phyloP scores from a whole-genome alignment of 2,797 vertebrate species.

The Myiothlypis chrysogaster region DNA sequence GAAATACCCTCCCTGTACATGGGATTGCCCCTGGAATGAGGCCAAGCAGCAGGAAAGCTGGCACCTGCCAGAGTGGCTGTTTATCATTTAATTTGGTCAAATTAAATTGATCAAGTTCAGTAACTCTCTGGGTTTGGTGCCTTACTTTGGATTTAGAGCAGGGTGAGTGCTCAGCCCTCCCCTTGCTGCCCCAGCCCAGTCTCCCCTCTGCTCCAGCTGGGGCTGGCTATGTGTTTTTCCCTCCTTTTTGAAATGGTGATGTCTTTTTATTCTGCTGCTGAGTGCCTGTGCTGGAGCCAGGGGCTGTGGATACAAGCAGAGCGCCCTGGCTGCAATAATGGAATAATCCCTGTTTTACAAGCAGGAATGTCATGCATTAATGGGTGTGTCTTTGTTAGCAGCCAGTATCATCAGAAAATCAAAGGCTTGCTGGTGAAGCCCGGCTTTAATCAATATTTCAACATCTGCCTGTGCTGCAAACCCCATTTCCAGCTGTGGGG shows the following conservation, averaged over 20 bases:
- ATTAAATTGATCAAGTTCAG: not conserved
- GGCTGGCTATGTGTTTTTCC: not conserved
- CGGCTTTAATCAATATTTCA: conserved; percentile 39
- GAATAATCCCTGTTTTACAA: conserved; percentile 37
- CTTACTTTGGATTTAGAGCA: not conserved
- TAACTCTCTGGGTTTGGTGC: not conserved
- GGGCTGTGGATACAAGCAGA: not conserved
- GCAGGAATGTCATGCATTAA: not conserved
- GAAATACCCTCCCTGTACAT: accelerated
- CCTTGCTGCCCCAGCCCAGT: not conserved
- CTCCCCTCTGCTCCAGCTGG: conserved; percentile 22
- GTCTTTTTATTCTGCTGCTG: not conserved
- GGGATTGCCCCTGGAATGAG: not conserved
- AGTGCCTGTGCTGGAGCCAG: not conserved
- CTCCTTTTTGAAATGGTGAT: conserved; percentile 57
- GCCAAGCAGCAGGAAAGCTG: not conserved
- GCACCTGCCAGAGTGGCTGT: not conserved
- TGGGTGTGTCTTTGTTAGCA: conserved; percentile 49
- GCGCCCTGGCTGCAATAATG: not conserved
- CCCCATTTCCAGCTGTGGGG: not conserved
- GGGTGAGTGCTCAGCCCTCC: not conserved
- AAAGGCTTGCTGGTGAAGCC: conserved; percentile 19
- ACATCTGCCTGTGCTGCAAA: not conserved
- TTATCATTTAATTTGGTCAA: not conserved
- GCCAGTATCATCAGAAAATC: conserved; percentile 8